Percentiles rank a stretch among this genome's conserved stretches.
phyloP scores from a whole-genome alignment of 1,140 invertebrate genomes.

The Rhynchophorus ferrugineus region DNA sequence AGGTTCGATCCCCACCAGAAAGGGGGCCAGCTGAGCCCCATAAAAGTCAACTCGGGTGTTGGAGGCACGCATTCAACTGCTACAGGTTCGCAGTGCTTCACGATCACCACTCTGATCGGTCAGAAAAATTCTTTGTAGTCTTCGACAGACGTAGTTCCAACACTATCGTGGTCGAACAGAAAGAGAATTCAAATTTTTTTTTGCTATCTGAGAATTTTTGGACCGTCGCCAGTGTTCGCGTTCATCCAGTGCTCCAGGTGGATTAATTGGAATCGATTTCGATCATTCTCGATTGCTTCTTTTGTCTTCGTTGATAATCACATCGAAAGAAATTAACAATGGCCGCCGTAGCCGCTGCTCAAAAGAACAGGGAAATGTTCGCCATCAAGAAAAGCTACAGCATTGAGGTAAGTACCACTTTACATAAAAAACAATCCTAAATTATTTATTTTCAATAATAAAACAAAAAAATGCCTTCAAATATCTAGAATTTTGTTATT shows the following conservation, averaged over 20 bases:
- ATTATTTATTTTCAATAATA: neutral
- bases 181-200: too few species aligned
- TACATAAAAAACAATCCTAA: neutral
- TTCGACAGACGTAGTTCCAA: slow-evolving; percentile 18
- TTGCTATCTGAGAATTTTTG: too few species aligned
- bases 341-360: slow-evolving; percentile 80
- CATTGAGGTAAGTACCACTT: slow-evolving; percentile 93
- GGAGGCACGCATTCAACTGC: slow-evolving; percentile 14
- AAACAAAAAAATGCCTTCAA: too few species aligned
- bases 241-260: too few species aligned
- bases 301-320: slow-evolving; percentile 25
- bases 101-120: slow-evolving; percentile 4
- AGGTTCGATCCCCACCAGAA: slow-evolving; percentile 9
- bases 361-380: slow-evolving; percentile 88
- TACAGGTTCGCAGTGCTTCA: slow-evolving; percentile 16
- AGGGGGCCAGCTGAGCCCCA: slow-evolving; percentile 11
- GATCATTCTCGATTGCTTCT: neutral
- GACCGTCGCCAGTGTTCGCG: slow-evolving; percentile 4
- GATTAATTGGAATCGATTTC: too few species aligned
- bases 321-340: too few species aligned
- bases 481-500: too few species aligned
- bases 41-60: slow-evolving; percentile 11
- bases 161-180: slow-evolving; percentile 17
- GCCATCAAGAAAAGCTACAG: slow-evolving; percentile 95
- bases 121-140: slow-evolving; percentile 10